phyloP scores from a whole-genome alignment of 2,888 invertebrate genomes.

The Chesias legatella region DNA sequence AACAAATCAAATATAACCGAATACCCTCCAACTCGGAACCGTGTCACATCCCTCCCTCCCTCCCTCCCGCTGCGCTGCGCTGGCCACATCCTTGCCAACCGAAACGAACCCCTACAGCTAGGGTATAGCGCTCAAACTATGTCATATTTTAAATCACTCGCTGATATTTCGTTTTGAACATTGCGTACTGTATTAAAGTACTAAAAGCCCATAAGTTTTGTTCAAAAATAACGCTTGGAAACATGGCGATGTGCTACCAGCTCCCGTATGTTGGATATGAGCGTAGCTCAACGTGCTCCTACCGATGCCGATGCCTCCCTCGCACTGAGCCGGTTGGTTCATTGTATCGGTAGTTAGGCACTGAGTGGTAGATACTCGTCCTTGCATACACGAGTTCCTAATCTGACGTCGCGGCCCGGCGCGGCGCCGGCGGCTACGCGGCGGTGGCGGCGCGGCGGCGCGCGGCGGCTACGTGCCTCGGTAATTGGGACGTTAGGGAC shows the following conservation, averaged over 20 bases:
- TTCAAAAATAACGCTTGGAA: too few relatives aligned
- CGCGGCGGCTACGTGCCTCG: constrained; percentile 4
- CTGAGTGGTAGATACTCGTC: too few relatives aligned
- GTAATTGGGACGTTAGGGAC: constrained; percentile 15
- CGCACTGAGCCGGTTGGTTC: too few relatives aligned
- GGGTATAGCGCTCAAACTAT: constrained; percentile 9
- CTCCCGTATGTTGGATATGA: too few relatives aligned
- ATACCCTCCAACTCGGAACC: constrained; percentile 11
- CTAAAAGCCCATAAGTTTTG: constrained; percentile 4
- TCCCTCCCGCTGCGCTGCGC: background rate
- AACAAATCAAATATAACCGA: constrained; percentile 17
- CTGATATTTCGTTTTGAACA: constrained; percentile 5
- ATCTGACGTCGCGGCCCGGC: constrained; percentile 8
- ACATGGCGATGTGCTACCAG: too few relatives aligned
- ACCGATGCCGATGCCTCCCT: too few relatives aligned
- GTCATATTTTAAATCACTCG: background rate
- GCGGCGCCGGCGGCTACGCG: background rate
- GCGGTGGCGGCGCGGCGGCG: too few relatives aligned
- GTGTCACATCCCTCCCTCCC: constrained; percentile 3
- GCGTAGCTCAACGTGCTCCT: too few relatives aligned
- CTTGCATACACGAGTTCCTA: constrained; percentile 8
- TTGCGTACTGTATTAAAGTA: background rate
- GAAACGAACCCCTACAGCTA: constrained; percentile 5
- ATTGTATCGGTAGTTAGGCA: too few relatives aligned
- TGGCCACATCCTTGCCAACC: background rate